Evolutionary conservation across 2,797 vertebrate genomes (phyloP).

Genomic region (Danio choprae): DNA sequence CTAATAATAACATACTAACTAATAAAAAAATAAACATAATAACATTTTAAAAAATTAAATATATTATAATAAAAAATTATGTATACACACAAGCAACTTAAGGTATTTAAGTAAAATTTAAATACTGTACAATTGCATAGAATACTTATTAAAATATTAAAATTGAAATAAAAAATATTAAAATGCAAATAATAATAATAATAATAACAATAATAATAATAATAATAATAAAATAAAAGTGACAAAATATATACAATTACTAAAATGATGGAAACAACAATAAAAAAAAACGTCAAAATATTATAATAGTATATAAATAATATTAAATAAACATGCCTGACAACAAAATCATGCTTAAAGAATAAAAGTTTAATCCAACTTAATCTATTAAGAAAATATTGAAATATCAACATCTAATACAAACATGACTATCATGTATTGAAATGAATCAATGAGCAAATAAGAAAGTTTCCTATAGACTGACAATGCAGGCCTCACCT

Average conservation of each 20-base stretch:
- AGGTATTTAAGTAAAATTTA: no score
- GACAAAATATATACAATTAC: neutral
- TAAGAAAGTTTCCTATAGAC: neutral
- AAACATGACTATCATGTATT: neutral
- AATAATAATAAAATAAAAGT: no score
- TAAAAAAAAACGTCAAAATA: neutral
- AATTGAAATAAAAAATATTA: no score
- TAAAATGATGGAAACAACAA: neutral
- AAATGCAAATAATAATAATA: no score
- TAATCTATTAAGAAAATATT: neutral
- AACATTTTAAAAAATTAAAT: no score
- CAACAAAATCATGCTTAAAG: neutral
- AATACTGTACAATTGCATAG: no score
- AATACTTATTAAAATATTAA: no score
- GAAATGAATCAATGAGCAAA: neutral
- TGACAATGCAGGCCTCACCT: constrained; percentile 73
- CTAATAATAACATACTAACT: no score
- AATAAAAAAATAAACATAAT: no score
- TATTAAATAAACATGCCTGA: neutral
- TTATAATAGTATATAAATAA: neutral
- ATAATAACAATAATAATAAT: no score
- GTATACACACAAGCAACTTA: no score
- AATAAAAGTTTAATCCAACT: neutral
- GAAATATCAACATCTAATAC: neutral
- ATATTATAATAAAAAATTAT: no score